Conservation (phyloP, 2,797 vertebrate genomes). For the Adelosebastes latens region DNA sequence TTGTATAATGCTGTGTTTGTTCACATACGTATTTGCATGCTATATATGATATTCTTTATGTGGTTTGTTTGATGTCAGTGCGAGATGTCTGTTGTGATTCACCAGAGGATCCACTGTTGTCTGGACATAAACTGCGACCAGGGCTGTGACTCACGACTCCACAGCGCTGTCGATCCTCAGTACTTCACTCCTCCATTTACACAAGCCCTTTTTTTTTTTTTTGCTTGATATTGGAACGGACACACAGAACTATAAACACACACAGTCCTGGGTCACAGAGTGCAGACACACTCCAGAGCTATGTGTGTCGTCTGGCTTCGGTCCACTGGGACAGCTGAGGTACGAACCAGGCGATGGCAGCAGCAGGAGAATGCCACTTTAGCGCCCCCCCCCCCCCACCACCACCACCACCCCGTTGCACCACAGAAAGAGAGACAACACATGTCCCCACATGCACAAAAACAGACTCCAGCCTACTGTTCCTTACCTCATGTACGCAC, state of each 20-base stretch:
- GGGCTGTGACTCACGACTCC: conserved; percentile 13
- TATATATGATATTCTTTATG: background rate
- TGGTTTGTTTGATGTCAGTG: conserved; percentile 7
- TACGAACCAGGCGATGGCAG: conserved; percentile 55
- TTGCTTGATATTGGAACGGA: conserved; percentile 20
- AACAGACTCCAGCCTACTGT: conserved; percentile 46
- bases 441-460: conserved; percentile 58
- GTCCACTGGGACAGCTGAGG: conserved; percentile 77
- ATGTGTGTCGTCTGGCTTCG: conserved; percentile 69
- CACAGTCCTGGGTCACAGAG: conserved; percentile 65
- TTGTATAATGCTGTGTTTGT: background rate
- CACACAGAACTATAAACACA: conserved; percentile 35
- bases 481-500: conserved; percentile 52
- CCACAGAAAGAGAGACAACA: conserved; percentile 43
- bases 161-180: background rate
- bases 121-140: conserved; percentile 12
- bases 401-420: background rate
- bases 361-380: conserved; percentile 62
- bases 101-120: background rate
- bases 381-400: background rate
- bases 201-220: conserved; percentile 31
- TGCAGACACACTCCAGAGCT: conserved; percentile 69
- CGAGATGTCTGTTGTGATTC: conserved; percentile 1
- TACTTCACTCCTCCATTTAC: conserved; percentile 26
- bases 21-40: conserved; percentile 15